These are phyloP conservation scores for Prenolepis imparis DNA, from an alignment of 2,888 invertebrate species.

Conservation along the genomic window DNA sequence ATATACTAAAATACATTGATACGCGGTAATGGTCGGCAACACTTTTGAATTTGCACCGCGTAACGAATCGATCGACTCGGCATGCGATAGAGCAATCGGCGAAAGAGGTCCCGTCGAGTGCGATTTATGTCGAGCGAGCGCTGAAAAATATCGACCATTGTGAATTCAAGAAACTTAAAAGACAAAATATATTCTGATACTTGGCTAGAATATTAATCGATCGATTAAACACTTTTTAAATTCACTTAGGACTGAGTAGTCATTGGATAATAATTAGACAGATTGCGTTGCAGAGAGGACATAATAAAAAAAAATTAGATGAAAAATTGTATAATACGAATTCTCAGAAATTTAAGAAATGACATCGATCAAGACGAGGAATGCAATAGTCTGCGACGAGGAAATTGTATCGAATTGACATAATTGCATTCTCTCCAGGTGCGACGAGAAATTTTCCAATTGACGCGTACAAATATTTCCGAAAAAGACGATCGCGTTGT, in stretches of 20 bases:
- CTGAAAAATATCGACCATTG: background rate
- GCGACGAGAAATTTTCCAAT: conserved; percentile 23
- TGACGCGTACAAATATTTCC: conserved; percentile 16
- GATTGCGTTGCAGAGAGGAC: no score
- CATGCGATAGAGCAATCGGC: background rate
- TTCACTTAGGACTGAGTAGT: no score
- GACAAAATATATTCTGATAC: no score
- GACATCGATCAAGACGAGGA: background rate
- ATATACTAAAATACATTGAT: conserved; percentile 30
- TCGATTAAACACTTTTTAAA: no score
- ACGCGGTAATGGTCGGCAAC: conserved; percentile 36
- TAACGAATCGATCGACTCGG: conserved; percentile 22
- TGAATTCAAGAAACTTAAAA: no score
- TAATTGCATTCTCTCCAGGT: conserved; percentile 13
- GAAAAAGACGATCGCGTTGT: background rate
- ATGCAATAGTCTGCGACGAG: background rate
- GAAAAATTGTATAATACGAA: background rate
- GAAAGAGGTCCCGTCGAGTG: conserved; percentile 6
- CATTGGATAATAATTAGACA: no score
- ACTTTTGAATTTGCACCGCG: conserved; percentile 30
- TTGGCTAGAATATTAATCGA: no score
- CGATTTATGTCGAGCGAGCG: background rate
- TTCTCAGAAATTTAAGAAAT: background rate
- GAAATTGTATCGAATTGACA: background rate
- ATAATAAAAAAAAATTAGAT: background rate